Evolutionary conservation across 2,888 invertebrate genomes (phyloP).

Genomic region (Hypselothyrea guttata): DNA sequence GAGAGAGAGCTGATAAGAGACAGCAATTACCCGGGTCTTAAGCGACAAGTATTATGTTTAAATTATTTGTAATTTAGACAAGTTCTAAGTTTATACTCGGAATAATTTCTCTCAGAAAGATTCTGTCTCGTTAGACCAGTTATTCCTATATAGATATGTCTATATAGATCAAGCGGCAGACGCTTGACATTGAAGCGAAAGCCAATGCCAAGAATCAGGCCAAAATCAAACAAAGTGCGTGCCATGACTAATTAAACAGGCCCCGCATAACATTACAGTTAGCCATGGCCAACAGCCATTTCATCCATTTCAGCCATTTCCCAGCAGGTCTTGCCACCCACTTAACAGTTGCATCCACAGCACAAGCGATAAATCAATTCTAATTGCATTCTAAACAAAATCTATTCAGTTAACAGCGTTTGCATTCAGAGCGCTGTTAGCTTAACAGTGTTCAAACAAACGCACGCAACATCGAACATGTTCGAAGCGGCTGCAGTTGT

Average conservation of each 20-base stretch:
- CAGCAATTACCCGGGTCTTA: conserved; percentile 28
- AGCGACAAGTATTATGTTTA: too few species aligned
- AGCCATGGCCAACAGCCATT: too few species aligned
- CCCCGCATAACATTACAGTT: background rate
- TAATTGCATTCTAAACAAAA: too few species aligned
- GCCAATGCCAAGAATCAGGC: conserved; percentile 57
- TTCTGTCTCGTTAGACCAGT: conserved; percentile 58
- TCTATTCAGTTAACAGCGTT: background rate
- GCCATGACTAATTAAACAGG: conserved; percentile 34
- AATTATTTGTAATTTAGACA: too few species aligned
- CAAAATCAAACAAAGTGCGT: conserved; percentile 45
- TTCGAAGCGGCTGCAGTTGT: conserved; percentile 14
- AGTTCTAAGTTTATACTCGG: background rate
- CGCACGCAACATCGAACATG: conserved; percentile 37
- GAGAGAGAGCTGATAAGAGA: conserved; percentile 1
- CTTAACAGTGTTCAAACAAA: too few species aligned
- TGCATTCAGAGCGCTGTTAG: conserved; percentile 1
- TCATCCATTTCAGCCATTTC: background rate
- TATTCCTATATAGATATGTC: conserved; percentile 44
- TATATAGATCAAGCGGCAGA: conserved; percentile 57
- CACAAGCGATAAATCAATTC: background rate
- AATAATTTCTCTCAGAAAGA: background rate
- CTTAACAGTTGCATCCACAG: background rate
- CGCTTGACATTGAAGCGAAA: conserved; percentile 75
- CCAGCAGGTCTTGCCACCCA: background rate